Evolutionary conservation across 2,888 invertebrate genomes (phyloP).

Genomic region (Salticus scenicus): DNA sequence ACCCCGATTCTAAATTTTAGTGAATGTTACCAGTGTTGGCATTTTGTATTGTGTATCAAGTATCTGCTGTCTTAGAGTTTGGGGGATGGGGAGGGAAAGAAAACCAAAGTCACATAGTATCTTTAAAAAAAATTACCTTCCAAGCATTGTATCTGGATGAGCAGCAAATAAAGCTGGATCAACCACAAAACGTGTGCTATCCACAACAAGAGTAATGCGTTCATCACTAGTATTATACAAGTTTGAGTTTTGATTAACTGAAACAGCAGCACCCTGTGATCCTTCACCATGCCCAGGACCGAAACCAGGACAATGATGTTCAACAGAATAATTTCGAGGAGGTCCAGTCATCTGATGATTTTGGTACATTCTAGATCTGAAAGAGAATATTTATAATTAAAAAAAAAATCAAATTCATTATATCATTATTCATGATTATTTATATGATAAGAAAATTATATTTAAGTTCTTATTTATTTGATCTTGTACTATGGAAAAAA

Average conservation of each 20-base stretch:
- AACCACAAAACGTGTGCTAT: slow-evolving; percentile 94
- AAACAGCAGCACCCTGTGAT: not conserved
- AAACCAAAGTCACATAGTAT: no score
- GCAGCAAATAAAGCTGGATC: slow-evolving; percentile 94
- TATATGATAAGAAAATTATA: no score
- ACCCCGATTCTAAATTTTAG: no score
- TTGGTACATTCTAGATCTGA: not conserved
- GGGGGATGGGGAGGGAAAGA: no score
- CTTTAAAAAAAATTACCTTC: no score
- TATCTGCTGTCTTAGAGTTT: no score
- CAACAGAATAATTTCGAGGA: slow-evolving; percentile 41
- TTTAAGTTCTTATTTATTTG: no score
- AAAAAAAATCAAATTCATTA: not conserved
- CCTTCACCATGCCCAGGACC: slow-evolving; percentile 19
- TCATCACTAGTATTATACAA: slow-evolving; percentile 70
- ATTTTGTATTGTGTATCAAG: no score
- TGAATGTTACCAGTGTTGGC: no score
- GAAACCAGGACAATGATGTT: slow-evolving; percentile 26
- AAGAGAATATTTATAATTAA: not conserved
- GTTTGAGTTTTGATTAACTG: slow-evolving; percentile 41
- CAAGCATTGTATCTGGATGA: slow-evolving; percentile 98
- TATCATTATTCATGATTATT: no score
- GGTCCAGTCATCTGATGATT: slow-evolving; percentile 15
- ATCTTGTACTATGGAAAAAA: no score
- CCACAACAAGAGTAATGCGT: slow-evolving; percentile 92